Evolutionary conservation across 1,140 invertebrate genomes (phyloP).

Genomic region (Drosophila obscura): DNA sequence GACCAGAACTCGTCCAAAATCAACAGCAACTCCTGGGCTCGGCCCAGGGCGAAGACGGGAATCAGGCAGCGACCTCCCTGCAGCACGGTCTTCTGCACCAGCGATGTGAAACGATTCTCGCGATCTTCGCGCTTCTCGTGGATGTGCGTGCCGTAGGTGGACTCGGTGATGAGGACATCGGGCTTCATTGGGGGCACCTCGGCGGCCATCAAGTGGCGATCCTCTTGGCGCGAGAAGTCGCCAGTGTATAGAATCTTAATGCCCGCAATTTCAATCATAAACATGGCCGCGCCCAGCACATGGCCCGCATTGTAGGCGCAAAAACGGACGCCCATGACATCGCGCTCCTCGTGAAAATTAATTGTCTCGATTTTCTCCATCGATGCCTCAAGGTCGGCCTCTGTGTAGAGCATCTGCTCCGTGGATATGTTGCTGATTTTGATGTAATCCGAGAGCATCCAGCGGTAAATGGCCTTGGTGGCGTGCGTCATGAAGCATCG

Average conservation of each 20-base stretch:
- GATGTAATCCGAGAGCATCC: constrained; percentile 99
- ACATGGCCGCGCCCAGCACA: constrained; percentile 99
- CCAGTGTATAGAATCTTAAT: constrained; percentile 98
- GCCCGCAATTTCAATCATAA: constrained; percentile 99
- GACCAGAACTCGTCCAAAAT: constrained; percentile 99
- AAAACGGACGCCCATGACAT: constrained; percentile 97
- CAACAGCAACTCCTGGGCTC: constrained; percentile 97
- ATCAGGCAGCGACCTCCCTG: constrained; percentile 98
- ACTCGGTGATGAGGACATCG: constrained; percentile 99
- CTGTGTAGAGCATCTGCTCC: constrained; percentile 98
- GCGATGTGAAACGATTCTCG: constrained; percentile 96
- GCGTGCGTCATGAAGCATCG: constrained; percentile 99
- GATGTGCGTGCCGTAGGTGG: constrained; percentile 99
- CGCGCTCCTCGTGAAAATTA: constrained; percentile 99
- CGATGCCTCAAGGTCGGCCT: constrained; percentile 97
- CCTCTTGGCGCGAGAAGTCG: constrained; percentile 99
- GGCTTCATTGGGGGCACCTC: constrained; percentile 98
- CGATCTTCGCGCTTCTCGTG: constrained; percentile 99
- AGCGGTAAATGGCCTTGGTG: constrained; percentile 99
- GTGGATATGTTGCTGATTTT: constrained; percentile 99
- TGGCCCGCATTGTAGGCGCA: constrained; percentile 99
- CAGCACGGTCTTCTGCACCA: constrained; percentile 98
- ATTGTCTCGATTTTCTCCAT: constrained; percentile 99
- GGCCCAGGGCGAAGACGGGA: constrained; percentile 98
- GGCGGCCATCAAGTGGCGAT: constrained; percentile 99